Percentiles rank a stretch among this genome's conserved stretches.
These are phyloP conservation scores for Anas flavirostris DNA, from an alignment of 2,797 vertebrate genomes.

Conservation along the genomic window DNA sequence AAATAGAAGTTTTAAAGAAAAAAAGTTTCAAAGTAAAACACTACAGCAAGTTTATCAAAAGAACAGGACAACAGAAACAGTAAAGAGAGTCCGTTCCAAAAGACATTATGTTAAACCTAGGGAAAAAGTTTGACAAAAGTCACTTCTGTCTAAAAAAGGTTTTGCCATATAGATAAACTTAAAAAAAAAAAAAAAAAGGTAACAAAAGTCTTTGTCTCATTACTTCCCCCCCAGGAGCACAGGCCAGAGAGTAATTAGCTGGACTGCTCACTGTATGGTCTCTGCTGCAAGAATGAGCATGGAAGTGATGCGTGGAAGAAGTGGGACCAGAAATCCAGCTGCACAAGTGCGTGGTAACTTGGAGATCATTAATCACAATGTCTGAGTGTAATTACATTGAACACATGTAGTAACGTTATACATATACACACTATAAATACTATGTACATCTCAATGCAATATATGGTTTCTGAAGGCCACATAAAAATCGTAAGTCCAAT, in stretches of 20 bases:
- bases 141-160: neutral
- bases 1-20: neutral
- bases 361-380: neutral
- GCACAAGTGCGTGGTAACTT: neutral
- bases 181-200: neutral
- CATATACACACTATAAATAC: neutral
- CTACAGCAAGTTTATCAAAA: neutral
- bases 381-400: neutral
- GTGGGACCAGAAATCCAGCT: neutral
- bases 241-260: neutral
- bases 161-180: neutral
- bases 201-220: neutral
- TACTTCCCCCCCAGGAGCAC: neutral
- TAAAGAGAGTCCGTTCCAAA: neutral
- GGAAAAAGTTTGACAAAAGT: neutral
- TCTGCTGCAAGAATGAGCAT: neutral
- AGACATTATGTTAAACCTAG: neutral
- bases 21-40: neutral
- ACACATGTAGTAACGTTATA: neutral
- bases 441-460: neutral
- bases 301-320: neutral
- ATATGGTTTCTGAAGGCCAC: neutral
- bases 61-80: neutral
- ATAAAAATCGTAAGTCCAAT: neutral
- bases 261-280: neutral